phyloP scores from a whole-genome alignment of 2,888 invertebrate genomes.

The Ichneumoninae sp. region DNA sequence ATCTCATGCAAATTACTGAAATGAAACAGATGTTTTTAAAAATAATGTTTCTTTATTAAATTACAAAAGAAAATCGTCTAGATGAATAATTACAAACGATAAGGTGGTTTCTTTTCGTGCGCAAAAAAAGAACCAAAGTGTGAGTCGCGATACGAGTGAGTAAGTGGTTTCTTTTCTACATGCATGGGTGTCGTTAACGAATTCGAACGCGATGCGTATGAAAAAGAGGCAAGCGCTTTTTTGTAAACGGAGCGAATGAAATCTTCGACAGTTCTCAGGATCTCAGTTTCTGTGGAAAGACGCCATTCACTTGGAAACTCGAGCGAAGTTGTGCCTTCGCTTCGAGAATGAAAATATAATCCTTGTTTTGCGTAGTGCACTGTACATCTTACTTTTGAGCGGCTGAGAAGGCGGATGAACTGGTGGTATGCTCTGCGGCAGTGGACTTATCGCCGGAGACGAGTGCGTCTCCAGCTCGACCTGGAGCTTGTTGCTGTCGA shows the following conservation, averaged over 20 bases:
- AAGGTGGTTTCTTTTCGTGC: constrained; percentile 8
- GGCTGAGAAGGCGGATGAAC: constrained; percentile 77
- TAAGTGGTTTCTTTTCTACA: constrained; percentile 7
- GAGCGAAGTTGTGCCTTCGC: constrained; percentile 35
- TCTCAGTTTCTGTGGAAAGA: constrained; percentile 37
- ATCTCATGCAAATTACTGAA: constrained; percentile 26
- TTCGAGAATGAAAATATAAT: constrained; percentile 52
- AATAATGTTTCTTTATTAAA: constrained; percentile 43
- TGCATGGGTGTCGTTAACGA: constrained; percentile 28
- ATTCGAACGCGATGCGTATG: constrained; percentile 17
- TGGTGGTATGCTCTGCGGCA: constrained; percentile 78
- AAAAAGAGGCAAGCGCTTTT: constrained; percentile 5
- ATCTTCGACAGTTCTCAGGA: constrained; percentile 32
- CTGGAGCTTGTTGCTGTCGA: constrained; percentile 82
- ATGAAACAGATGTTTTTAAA: constrained; percentile 46
- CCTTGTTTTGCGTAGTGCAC: constrained; percentile 69
- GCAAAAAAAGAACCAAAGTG: constrained; percentile 22
- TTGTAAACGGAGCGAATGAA: constrained; percentile 12
- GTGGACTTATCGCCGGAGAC: constrained; percentile 76
- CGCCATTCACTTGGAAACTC: constrained; percentile 17
- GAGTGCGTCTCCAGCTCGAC: constrained; percentile 80
- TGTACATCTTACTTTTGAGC: constrained; percentile 82
- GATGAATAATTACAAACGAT: constrained; percentile 46
- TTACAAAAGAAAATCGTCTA: constrained; percentile 25
- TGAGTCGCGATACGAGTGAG: constrained; percentile 5